Evolutionary conservation across 2,113 vertebrate species (phyloP).

Genomic region (Odocoileus virginianus): DNA sequence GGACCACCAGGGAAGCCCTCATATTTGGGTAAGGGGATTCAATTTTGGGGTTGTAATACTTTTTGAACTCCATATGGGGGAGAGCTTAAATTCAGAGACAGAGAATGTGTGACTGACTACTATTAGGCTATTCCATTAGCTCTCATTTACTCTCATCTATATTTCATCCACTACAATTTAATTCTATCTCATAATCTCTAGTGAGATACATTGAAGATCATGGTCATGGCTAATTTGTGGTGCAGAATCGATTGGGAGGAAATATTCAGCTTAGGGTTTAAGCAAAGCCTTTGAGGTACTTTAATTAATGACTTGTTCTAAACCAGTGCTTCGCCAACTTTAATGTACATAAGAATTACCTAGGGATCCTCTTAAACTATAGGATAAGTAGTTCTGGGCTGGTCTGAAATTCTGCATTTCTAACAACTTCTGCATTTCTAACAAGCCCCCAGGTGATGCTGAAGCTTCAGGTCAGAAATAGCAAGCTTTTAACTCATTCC

Average conservation of each 20-base stretch:
- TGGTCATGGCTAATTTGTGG: not conserved
- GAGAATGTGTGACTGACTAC: not conserved
- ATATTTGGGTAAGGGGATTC: not conserved
- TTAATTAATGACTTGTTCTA: constrained; percentile 50
- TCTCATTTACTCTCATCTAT: not conserved
- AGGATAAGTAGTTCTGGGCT: not conserved
- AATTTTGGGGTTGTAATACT: not conserved
- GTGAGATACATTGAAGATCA: not conserved
- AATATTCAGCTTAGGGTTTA: constrained; percentile 9
- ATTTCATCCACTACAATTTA: not conserved
- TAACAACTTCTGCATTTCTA: constrained; percentile 24
- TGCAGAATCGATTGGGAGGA: not conserved
- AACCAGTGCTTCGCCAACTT: not conserved
- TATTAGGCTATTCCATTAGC: not conserved
- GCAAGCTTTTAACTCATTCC: not conserved
- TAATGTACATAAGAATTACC: constrained; percentile 24
- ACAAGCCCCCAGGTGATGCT: not conserved
- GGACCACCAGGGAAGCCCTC: not conserved
- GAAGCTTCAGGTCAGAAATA: not conserved
- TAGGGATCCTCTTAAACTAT: constrained; percentile 19
- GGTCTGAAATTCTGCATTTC: not conserved
- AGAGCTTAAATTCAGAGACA: not conserved
- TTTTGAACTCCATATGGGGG: not conserved
- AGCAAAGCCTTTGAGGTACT: constrained; percentile 20
- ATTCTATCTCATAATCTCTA: constrained; percentile 12